A percentile compares a stretch with the other conserved stretches of the same genome.
These are phyloP conservation scores for Campaea margaritaria DNA, from an alignment of 2,888 invertebrate genomes.

Conservation along the genomic window DNA sequence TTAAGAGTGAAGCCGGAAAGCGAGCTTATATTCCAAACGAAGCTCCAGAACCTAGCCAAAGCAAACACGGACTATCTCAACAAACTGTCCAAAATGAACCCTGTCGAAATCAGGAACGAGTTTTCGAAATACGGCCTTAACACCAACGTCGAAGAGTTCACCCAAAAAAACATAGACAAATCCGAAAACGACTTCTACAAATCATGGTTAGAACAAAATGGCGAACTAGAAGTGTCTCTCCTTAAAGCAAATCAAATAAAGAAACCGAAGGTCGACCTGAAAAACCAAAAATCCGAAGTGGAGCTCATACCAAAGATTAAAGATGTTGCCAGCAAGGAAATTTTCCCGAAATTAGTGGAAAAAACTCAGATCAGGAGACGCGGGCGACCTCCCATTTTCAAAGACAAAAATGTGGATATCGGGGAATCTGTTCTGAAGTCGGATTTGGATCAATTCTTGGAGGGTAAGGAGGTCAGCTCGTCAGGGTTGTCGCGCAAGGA, in stretches of 20 bases:
- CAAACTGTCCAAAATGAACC: constrained; percentile 74
- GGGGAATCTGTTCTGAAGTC: constrained; percentile 78
- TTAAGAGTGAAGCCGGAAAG: constrained; percentile 78
- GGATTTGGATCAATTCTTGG: constrained; percentile 80
- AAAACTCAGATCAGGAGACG: constrained; percentile 66
- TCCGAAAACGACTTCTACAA: constrained; percentile 79
- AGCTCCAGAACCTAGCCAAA: constrained; percentile 71
- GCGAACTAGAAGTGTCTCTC: constrained; percentile 78
- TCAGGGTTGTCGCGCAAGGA: constrained; percentile 80
- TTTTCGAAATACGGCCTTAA: constrained; percentile 76
- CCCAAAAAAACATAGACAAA: constrained; percentile 59
- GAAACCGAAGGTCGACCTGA: constrained; percentile 59
- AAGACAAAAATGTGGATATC: constrained; percentile 76
- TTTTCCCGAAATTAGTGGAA: constrained; percentile 63
- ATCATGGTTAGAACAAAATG: constrained; percentile 80
- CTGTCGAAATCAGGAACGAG: constrained; percentile 71
- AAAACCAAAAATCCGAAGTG: constrained; percentile 72
- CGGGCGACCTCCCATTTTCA: constrained; percentile 77
- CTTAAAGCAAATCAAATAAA: constrained; percentile 70
- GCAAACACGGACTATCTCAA: constrained; percentile 71
- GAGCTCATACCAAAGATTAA: constrained; percentile 74
- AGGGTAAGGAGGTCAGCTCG: constrained; percentile 80
- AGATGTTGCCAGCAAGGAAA: constrained; percentile 59
- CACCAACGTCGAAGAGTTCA: constrained; percentile 61
- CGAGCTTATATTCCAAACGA: constrained; percentile 75